These are phyloP conservation scores for Rhinolophus ferrumequinum DNA, from an alignment of 2,113 vertebrate genomes.

Conservation along the genomic window DNA sequence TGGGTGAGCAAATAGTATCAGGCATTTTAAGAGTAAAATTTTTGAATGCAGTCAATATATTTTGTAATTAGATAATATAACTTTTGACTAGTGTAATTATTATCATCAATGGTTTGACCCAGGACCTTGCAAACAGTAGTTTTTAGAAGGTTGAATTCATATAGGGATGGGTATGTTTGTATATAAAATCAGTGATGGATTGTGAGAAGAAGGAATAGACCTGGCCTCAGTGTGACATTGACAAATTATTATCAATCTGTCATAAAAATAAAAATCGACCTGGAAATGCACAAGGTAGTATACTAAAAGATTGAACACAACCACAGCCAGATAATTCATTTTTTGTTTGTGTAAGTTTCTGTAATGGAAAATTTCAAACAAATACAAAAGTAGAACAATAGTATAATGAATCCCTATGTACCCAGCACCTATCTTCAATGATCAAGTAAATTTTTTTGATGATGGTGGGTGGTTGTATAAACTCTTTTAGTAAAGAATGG, in stretches of 20 bases:
- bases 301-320: background rate
- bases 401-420: background rate
- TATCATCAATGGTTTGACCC: background rate
- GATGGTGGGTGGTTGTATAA: background rate
- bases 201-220: background rate
- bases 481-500: background rate
- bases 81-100: background rate
- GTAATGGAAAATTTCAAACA: conserved; percentile 31
- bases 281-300: background rate
- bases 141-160: conserved; percentile 1
- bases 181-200: conserved; percentile 14
- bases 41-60: background rate
- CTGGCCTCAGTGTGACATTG: background rate
- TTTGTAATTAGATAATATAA: conserved; percentile 20
- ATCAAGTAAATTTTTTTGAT: background rate
- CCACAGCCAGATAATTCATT: background rate
- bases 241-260: background rate
- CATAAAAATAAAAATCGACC: background rate
- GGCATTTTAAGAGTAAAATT: background rate
- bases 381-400: background rate
- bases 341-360: background rate
- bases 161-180: background rate
- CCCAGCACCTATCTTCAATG: background rate
- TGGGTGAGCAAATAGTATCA: background rate
- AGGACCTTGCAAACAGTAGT: background rate